phyloP scores from a whole-genome alignment of 2,888 invertebrate species.

The Harpalus rufipes region DNA sequence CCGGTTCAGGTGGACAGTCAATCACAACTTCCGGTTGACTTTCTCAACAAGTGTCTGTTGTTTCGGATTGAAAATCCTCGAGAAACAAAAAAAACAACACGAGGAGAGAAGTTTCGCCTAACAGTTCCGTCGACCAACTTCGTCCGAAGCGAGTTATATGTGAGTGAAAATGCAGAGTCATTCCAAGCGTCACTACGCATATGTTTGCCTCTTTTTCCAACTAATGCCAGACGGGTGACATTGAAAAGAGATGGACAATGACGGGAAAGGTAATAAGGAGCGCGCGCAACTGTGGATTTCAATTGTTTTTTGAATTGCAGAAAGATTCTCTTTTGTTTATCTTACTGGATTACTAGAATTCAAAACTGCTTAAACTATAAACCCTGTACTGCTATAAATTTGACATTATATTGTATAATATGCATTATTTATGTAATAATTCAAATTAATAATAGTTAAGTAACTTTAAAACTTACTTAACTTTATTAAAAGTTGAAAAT shows the following conservation, averaged over 20 bases:
- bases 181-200: conserved; percentile 53
- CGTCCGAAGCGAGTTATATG: conserved; percentile 31
- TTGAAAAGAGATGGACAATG: not conserved
- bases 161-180: conserved; percentile 65
- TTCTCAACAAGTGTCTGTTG: conserved; percentile 30
- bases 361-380: too few relatives aligned
- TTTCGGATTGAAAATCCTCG: not conserved
- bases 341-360: not conserved
- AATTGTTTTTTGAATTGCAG: not conserved
- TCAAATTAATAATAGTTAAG: too few relatives aligned
- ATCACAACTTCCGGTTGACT: conserved; percentile 45
- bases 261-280: conserved; percentile 31
- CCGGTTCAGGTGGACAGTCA: conserved; percentile 47
- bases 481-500: too few relatives aligned
- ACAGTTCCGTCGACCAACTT: conserved; percentile 18
- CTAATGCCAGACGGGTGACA: conserved; percentile 8
- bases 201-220: conserved; percentile 27
- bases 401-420: too few relatives aligned
- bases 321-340: not conserved
- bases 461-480: too few relatives aligned
- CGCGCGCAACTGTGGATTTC: not conserved
- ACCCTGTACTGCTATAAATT: too few relatives aligned
- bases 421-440: too few relatives aligned
- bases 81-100: conserved; percentile 15
- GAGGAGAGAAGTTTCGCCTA: conserved; percentile 4